Evolutionary conservation across 1,140 invertebrate species (phyloP), one percentile per base, ranked within the genome.

Genomic region (Vollenhovia emeryi): DNA sequence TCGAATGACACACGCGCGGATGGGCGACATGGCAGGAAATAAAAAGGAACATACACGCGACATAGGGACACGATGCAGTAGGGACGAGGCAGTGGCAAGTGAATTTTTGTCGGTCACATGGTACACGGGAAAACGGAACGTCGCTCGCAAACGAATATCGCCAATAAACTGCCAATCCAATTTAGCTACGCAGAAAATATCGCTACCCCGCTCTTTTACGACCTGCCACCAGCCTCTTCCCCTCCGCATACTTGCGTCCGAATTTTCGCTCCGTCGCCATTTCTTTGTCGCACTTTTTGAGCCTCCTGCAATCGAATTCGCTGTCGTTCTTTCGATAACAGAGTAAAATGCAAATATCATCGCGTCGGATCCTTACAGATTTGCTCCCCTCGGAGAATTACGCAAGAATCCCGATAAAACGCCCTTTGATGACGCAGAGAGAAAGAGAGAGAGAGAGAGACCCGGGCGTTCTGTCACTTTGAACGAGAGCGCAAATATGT

Each of bases 131-230:
- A 84, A 89, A 86, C 86, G 84, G 87, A 69, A 91, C 86, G 91
- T 88, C 91, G 89, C 24, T 76, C 89, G 84, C 88, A 91, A 92
- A 91, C 90, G 91, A 92, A 91, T 92, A 92, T 92, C 87, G 85
- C 86, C 91, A 89, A 91, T 92, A 91, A 92, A 91, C 86, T 91
- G 88, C 85, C 91, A 91, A 92, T 92, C 92, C 91, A 89, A 91
- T 92, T 91, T 92, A 92, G 85, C 82, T 89, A 87, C 85, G 80
- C 75, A 89, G 87, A 88, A 89, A 82, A 86, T 79, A 62, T 55
- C 59, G 76, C 27, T 45, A 76, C 18, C 36, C 33, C 64, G 7
- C 68, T n/a, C n/a, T 85, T 78, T 88, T 76, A 82, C 76, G 30
- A 88, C 27, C 84, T 85, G 64, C 57, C 62, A 79, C 43, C 64